Evolutionary conservation across 2,797 vertebrate genomes (phyloP), one percentile per base, ranked within the genome.

Genomic region (Pseudochirops cupreus): DNA sequence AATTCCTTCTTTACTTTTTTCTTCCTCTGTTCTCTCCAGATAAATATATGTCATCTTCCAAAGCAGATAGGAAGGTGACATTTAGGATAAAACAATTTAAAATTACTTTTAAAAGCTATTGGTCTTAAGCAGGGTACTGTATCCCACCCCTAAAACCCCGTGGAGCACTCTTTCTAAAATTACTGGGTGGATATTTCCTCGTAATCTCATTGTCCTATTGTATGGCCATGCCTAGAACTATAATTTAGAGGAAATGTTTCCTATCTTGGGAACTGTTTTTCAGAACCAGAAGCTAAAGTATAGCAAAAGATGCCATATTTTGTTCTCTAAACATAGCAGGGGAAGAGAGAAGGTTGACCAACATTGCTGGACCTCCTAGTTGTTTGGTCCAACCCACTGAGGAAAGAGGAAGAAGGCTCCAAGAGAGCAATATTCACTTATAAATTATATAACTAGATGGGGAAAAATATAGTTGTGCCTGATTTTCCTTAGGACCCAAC

Each of bases 211-310:
- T 91, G 91, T 95, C 98, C 96, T 92, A 97, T 96, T 98, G 96
- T 95, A 26, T 92, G 93, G 98, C 98, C 98, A 98, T 97, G 97
- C 91, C 90, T 82, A 89, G 55, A 96, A 74, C 97, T 98, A 0
- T 98, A 98, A 98, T 98, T 98, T 98, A 91, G 82, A 96, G 91
- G 93, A 52, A 90, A 33, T 16, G 10, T 97, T 98, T 98, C 97
- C 97, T 59, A 58, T 95, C 91, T 82, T 98, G 94, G 97, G 50
- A 96, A 97, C 97, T 96, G 93, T 91, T 96, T 97, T 93, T 46
- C 92, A 18, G 0, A 46, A 92, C 55, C 92, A 26, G 94, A 46
- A 24, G 94, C 98, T 90, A 96, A 98, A 98, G 97, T 4, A 97
- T n/a, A 29, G 91, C 90, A 82, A 93, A 91, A 87, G 95, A 95